Base-by-base conservation (phyloP, 1,140 invertebrate genomes). In the Sminthurides bifidus region DNA sequence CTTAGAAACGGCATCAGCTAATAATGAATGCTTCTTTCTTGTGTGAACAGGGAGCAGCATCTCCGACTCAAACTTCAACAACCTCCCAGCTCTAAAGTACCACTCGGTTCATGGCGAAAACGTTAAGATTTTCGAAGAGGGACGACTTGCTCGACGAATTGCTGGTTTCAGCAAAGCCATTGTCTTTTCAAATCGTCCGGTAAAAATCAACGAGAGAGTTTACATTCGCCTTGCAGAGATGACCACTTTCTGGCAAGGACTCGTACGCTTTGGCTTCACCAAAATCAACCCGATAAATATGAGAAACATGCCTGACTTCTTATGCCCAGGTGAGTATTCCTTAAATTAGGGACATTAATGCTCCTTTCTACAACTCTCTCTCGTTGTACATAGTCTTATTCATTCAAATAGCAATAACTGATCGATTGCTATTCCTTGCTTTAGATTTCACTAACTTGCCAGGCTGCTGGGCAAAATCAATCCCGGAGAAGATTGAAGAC, bases 131-230 rank as follows among this genome's bases (percentile, higher is more conserved):
- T 84, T 79, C 29, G 74, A 82, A 14, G 85, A 92, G 68, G 85
- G 84, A 1, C 80, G 80, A 12, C 77, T 85, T 21, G 94, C 93
- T 0, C 76, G 81, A 31, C 77, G 94, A 41, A 82, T 82, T 15
- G 91, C 96, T 71, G 92, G 87, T 66, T 98, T 97, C 71, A 98
- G 93, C 74, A 95, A 96, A 72, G 93, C 91, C 1, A 87, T 98
- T 56, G 90, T 86, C 23, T 98, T 98, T 74, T 94, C 88, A 64
- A 84, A 86, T 27, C 75, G 94, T 33, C 89, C 93, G 0, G 84
- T 98, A 29, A 78, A 81, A 62, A 76, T 96, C 51, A 85, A 84
- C 62, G 87, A 90, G 71, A 85, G 83, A 77, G 80, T 90, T 12
- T 87, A 82, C 73, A 75, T 98, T 1, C 85, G 86, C 67, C 89